Evolutionary conservation across 2,888 invertebrate genomes (phyloP).

Genomic region (Galerucella calmariensis): DNA sequence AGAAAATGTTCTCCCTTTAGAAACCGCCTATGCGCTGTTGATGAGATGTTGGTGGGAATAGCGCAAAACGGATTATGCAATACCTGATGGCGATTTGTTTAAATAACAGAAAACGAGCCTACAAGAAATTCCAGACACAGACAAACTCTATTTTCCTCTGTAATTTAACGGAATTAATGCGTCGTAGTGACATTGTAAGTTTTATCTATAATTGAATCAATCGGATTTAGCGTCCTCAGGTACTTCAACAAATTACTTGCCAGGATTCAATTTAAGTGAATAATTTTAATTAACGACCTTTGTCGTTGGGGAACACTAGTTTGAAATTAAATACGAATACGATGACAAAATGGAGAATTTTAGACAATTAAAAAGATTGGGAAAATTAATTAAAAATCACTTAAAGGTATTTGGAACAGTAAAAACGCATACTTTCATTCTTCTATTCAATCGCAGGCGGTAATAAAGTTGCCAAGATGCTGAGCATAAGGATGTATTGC

Average conservation of each 20-base stretch:
- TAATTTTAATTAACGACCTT: conserved; percentile 1
- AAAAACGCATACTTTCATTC: too few species aligned
- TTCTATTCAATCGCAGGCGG: too few species aligned
- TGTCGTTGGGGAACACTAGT: not conserved
- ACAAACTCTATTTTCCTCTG: conserved; percentile 30
- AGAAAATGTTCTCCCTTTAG: not conserved
- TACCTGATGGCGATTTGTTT: conserved; percentile 28
- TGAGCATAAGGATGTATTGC: too few species aligned
- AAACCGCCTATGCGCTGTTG: not conserved
- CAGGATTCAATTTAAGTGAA: not conserved
- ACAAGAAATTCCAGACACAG: conserved; percentile 30
- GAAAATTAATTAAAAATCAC: too few species aligned
- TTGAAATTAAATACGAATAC: not conserved
- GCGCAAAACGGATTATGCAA: conserved; percentile 1
- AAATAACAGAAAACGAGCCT: conserved; percentile 36
- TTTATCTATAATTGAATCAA: conserved; percentile 29
- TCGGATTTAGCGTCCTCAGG: conserved; percentile 9
- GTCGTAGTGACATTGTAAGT: conserved; percentile 27
- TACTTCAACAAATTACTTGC: conserved; percentile 9
- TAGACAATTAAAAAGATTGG: too few species aligned
- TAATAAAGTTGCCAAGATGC: too few species aligned
- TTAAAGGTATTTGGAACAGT: too few species aligned
- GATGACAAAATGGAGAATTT: too few species aligned
- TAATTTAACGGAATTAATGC: conserved; percentile 30
- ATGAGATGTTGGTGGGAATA: not conserved